Conservation (phyloP, 35 echinoderm and acorn worm species). For the Apostichopus japonicus region DNA sequence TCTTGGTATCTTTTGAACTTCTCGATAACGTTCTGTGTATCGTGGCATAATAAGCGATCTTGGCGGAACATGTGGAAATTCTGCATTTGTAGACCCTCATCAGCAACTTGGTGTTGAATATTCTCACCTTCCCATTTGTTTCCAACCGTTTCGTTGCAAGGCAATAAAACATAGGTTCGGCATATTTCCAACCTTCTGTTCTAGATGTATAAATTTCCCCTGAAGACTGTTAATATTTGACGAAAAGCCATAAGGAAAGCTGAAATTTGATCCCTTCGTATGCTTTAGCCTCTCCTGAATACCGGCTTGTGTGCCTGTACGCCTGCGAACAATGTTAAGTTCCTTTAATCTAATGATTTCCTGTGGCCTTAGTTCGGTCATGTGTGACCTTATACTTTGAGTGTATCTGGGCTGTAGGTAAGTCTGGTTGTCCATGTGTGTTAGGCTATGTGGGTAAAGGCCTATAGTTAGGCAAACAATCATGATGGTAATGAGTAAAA, state of each 20-base stretch:
- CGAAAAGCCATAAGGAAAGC: background rate
- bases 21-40: background rate
- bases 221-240: constrained; percentile 10
- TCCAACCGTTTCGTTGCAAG: background rate
- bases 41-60: background rate
- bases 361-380: background rate
- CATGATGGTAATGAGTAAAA: too few species aligned
- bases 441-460: too few species aligned
- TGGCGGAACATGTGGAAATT: background rate
- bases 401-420: too few species aligned
- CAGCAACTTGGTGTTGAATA: background rate
- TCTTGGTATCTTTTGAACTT: too few species aligned
- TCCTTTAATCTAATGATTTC: background rate
- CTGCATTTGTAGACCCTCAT: background rate
- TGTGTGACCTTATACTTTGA: too few species aligned
- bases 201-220: background rate
- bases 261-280: background rate
- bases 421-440: too few species aligned
- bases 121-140: background rate
- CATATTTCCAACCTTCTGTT: background rate
- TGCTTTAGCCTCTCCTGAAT: background rate
- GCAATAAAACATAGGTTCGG: background rate
- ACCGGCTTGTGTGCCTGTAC: background rate
- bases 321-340: background rate
- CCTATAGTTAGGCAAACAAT: too few species aligned